phyloP scores from a whole-genome alignment of 1,140 invertebrate genomes.

The Anoplolepis gracilipes region DNA sequence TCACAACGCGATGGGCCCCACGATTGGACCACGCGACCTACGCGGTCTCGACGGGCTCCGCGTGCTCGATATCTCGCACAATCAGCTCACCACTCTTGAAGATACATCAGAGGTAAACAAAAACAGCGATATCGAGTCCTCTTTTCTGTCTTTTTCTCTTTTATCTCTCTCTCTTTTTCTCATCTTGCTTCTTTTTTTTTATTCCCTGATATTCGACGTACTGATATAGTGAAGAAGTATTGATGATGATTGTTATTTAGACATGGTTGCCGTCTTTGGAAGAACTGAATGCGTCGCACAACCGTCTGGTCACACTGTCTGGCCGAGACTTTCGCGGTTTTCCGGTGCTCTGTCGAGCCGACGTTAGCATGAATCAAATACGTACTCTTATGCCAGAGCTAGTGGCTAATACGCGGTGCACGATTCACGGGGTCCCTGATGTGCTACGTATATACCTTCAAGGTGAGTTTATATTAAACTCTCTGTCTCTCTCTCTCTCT shows the following conservation, averaged over 20 bases:
- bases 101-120: slow-evolving; percentile 91
- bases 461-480: slow-evolving; percentile 86
- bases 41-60: slow-evolving; percentile 90
- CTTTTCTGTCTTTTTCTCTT: background rate
- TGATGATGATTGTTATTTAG: slow-evolving; percentile 85
- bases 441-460: slow-evolving; percentile 92
- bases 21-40: slow-evolving; percentile 91
- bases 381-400: slow-evolving; percentile 89
- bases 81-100: slow-evolving; percentile 91
- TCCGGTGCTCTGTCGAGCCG: slow-evolving; percentile 91
- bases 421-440: slow-evolving; percentile 90
- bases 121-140: background rate
- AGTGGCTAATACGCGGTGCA: slow-evolving; percentile 92
- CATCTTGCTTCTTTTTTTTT: background rate
- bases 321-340: slow-evolving; percentile 93
- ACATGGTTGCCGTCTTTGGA: slow-evolving; percentile 91
- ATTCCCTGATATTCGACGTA: background rate
- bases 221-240: background rate
- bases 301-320: slow-evolving; percentile 89
- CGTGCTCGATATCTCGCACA: slow-evolving; percentile 91
- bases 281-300: slow-evolving; percentile 91
- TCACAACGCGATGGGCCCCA: slow-evolving; percentile 89
- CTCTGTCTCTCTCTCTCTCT: background rate
- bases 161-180: slow-evolving; percentile 20
- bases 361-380: slow-evolving; percentile 92